phyloP scores from a whole-genome alignment of 2,888 invertebrate species.

The Barypeithes pellucidus region DNA sequence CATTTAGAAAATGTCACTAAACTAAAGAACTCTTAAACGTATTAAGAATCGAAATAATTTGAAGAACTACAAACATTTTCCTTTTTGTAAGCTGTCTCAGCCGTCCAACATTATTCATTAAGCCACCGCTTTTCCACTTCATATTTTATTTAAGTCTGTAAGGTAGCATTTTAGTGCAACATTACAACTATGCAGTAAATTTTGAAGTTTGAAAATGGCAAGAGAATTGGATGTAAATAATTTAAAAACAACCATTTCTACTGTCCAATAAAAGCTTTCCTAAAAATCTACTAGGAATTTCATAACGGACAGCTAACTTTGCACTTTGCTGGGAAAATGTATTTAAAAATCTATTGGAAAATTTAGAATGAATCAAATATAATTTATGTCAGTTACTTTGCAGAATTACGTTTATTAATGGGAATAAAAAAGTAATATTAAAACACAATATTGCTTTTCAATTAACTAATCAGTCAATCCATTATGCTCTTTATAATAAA shows the following conservation, averaged over 20 bases:
- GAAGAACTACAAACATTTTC: too few species aligned
- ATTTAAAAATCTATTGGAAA: not conserved
- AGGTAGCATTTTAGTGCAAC: slow-evolving; percentile 22
- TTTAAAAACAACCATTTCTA: slow-evolving; percentile 27
- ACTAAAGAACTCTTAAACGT: too few species aligned
- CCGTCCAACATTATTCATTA: not conserved
- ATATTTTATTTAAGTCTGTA: slow-evolving; percentile 11
- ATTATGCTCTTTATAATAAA: too few species aligned
- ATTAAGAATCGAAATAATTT: too few species aligned
- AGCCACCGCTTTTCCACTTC: not conserved
- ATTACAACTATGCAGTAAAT: slow-evolving; percentile 10
- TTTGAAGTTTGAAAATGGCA: slow-evolving; percentile 15
- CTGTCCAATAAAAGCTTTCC: slow-evolving; percentile 35
- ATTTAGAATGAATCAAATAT: not conserved
- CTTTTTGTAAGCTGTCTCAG: not conserved
- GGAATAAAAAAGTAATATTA: too few species aligned
- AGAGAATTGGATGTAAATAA: slow-evolving; percentile 27
- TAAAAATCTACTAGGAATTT: slow-evolving; percentile 30
- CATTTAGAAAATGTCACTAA: too few species aligned
- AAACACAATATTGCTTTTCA: too few species aligned
- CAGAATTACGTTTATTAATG: too few species aligned
- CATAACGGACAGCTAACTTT: slow-evolving; percentile 14
- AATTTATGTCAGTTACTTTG: too few species aligned
- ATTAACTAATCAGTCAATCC: too few species aligned
- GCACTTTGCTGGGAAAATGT: not conserved